Evolutionary conservation across 2,797 vertebrate genomes (phyloP).

Genomic region (Anabacerthia variegaticeps): DNA sequence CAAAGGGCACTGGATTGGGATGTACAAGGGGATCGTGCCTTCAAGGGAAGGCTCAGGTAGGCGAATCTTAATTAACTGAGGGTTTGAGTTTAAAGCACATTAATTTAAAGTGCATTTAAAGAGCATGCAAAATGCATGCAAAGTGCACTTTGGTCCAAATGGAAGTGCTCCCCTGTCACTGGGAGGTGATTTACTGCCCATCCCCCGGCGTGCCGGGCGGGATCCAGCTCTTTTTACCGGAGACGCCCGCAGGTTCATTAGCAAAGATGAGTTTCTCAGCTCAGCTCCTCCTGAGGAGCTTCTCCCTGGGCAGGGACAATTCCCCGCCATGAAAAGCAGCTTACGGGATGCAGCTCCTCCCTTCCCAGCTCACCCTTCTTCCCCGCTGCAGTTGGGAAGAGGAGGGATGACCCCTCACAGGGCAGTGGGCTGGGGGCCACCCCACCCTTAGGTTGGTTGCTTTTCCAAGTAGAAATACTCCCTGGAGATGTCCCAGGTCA

Average conservation of each 20-base stretch:
- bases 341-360: neutral
- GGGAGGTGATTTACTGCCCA: neutral
- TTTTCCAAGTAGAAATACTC: accelerated
- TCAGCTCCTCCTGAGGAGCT: neutral
- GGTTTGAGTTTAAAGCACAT: neutral
- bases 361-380: neutral
- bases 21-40: accelerated
- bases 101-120: neutral
- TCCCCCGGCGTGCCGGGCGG: neutral
- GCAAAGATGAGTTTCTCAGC: neutral
- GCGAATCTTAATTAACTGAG: neutral
- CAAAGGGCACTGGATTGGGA: accelerated
- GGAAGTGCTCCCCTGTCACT: neutral
- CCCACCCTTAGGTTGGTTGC: neutral
- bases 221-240: neutral
- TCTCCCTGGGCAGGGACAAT: neutral
- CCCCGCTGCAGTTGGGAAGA: neutral
- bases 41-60: neutral
- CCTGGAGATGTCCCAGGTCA: too few relatives aligned
- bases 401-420: neutral
- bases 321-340: accelerated
- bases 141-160: neutral
- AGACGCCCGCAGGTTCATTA: neutral
- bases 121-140: neutral
- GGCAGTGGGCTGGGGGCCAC: neutral